phyloP scores from a whole-genome alignment of 2,888 invertebrate species.

The Parasteatoda lunata region DNA sequence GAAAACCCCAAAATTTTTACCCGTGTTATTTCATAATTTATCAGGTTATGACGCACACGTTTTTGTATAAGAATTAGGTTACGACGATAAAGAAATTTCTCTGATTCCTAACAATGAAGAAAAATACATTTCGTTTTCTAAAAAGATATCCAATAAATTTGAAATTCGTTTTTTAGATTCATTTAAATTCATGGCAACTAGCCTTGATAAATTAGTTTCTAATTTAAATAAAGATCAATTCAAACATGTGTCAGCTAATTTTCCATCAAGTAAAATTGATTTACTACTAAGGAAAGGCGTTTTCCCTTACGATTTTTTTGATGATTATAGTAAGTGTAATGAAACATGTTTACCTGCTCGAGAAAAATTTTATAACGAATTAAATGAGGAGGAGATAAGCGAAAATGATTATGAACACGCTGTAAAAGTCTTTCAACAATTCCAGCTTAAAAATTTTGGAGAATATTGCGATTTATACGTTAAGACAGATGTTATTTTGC shows the following conservation, averaged over 20 bases:
- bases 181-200: no score
- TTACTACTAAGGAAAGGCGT: constrained; percentile 70
- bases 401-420: constrained; percentile 70
- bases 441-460: constrained; percentile 70
- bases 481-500: constrained; percentile 71
- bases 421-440: constrained; percentile 67
- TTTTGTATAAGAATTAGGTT: no score
- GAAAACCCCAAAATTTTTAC: no score
- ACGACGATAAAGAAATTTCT: no score
- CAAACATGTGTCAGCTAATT: not conserved
- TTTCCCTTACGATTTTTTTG: constrained; percentile 72
- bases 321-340: constrained; percentile 69
- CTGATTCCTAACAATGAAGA: no score
- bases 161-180: no score
- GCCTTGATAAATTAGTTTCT: no score
- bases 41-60: no score
- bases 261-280: not conserved
- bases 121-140: no score
- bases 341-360: not conserved
- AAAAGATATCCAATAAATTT: no score
- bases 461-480: constrained; percentile 71
- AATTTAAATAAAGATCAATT: not conserved
- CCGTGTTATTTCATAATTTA: no score
- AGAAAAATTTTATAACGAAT: constrained; percentile 1
- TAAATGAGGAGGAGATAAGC: not conserved